These are phyloP conservation scores for Sebastes minor DNA, from an alignment of 2,797 vertebrate genomes.

Conservation along the genomic window DNA sequence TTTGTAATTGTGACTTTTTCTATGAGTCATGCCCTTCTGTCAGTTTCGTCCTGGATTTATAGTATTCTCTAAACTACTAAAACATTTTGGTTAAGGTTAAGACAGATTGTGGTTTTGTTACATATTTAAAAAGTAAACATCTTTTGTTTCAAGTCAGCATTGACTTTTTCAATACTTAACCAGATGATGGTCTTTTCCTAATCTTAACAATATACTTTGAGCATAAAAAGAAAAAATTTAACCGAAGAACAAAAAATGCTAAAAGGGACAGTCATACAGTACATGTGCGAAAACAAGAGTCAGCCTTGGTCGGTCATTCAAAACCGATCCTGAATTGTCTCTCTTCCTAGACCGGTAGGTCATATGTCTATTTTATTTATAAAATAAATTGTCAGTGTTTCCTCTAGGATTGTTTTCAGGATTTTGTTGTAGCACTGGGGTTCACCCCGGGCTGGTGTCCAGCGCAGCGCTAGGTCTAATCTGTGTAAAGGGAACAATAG, in stretches of 20 bases:
- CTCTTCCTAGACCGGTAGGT: not conserved
- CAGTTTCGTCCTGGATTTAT: too few species aligned
- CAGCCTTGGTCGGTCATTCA: not conserved
- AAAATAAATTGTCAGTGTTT: not conserved
- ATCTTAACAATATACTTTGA: not conserved
- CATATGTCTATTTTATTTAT: too few species aligned
- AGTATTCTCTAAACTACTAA: not conserved
- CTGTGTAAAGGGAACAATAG: fast-evolving
- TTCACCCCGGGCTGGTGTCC: too few species aligned
- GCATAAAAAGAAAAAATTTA: not conserved
- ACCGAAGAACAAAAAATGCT: not conserved
- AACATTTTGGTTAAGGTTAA: not conserved
- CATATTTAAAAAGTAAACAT: not conserved
- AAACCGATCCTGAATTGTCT: not conserved
- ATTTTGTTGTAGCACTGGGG: not conserved
- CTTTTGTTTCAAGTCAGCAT: not conserved
- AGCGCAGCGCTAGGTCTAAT: not conserved
- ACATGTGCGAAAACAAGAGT: fast-evolving
- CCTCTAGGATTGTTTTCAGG: not conserved
- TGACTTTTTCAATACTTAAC: too few species aligned
- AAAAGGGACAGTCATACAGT: not conserved
- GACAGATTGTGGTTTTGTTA: not conserved
- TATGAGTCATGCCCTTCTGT: too few species aligned
- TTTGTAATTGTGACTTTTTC: too few species aligned
- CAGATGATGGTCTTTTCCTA: not conserved